phyloP scores from a whole-genome alignment of 1,140 invertebrate species.

The Tribolium castaneum region DNA sequence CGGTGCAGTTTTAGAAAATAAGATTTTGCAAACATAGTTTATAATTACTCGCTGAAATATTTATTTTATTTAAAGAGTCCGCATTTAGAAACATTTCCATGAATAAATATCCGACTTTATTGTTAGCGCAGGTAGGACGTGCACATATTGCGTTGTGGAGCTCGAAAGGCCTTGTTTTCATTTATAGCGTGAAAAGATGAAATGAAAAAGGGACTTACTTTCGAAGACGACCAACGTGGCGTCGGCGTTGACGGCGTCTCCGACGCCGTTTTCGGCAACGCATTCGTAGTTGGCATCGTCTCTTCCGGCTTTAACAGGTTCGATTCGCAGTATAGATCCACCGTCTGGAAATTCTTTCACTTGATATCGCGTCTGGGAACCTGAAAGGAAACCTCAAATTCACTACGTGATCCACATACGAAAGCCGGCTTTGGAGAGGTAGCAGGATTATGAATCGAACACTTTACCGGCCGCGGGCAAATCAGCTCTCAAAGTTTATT shows the following conservation, averaged over 20 bases:
- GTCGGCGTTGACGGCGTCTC: conserved; percentile 90
- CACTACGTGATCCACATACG: conserved; percentile 32
- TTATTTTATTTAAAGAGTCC: too few species aligned
- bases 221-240: conserved; percentile 89
- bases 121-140: too few species aligned
- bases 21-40: too few species aligned
- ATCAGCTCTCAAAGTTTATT: conserved; percentile 8
- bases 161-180: background rate
- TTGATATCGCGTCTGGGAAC: conserved; percentile 79
- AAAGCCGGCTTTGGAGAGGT: background rate
- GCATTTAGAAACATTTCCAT: too few species aligned
- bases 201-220: conserved; percentile 71
- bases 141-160: too few species aligned
- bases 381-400: conserved; percentile 60
- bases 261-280: conserved; percentile 95
- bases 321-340: conserved; percentile 89
- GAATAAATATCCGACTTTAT: too few species aligned
- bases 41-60: too few species aligned
- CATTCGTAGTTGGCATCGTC: conserved; percentile 96
- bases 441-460: conserved; percentile 22
- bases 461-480: conserved; percentile 1
- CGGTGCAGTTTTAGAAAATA: too few species aligned
- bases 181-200: background rate
- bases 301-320: conserved; percentile 83
- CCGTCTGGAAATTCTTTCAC: conserved; percentile 76